A percentile compares a stretch with the other conserved stretches of the same genome.
phyloP scores from a whole-genome alignment of 2,113 vertebrate species.

The Ia io region DNA sequence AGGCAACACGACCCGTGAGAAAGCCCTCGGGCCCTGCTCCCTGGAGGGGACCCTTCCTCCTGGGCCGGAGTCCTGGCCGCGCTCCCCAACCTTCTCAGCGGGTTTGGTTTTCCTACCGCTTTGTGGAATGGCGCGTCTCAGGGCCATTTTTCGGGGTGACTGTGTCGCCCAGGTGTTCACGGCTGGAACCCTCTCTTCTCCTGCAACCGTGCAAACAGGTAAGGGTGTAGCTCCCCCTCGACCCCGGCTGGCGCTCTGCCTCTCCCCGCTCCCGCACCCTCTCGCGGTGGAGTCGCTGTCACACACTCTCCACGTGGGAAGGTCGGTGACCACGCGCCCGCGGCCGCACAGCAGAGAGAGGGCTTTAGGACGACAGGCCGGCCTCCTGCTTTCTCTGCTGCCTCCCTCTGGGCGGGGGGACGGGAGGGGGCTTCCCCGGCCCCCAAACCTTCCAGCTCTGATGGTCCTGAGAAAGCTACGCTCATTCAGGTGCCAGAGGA shows the following conservation, averaged over 20 bases:
- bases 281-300: accelerated
- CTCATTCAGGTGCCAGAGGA: too few species aligned
- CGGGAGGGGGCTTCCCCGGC: accelerated
- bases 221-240: accelerated
- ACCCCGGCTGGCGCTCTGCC: too few species aligned
- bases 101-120: too few species aligned
- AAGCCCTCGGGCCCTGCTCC: conserved; percentile 33
- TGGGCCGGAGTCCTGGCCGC: neutral
- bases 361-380: accelerated
- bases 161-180: accelerated
- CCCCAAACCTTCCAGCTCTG: neutral
- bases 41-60: neutral
- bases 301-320: accelerated
- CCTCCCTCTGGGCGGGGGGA: too few species aligned
- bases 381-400: accelerated
- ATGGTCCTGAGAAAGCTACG: neutral
- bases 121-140: neutral
- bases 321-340: too few species aligned
- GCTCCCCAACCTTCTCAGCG: accelerated
- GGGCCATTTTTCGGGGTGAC: neutral
- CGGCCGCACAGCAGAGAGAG: too few species aligned
- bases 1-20: neutral
- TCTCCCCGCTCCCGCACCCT: neutral
- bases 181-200: neutral
- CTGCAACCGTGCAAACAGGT: accelerated